phyloP scores from a whole-genome alignment of 2,888 invertebrate species.

The Galerucella pusilla region DNA sequence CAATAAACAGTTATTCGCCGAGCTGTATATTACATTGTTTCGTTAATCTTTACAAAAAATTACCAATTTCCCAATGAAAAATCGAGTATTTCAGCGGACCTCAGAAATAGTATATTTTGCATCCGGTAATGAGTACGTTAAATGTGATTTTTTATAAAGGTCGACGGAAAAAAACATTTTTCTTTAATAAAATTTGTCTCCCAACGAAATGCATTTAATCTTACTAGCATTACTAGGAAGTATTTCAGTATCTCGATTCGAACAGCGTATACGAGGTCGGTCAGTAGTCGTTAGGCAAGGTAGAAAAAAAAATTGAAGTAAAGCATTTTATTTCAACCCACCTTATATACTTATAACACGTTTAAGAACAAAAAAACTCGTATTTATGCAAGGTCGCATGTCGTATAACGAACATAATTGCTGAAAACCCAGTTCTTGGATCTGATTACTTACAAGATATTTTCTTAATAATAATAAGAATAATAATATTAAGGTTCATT shows the following conservation, averaged over 20 bases:
- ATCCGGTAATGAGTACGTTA: too few relatives aligned
- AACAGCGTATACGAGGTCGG: background rate
- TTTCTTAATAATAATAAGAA: too few relatives aligned
- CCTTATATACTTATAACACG: background rate
- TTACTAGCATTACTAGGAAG: background rate
- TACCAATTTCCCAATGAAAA: too few relatives aligned
- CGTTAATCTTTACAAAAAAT: too few relatives aligned
- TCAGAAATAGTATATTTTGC: too few relatives aligned
- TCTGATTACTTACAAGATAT: background rate
- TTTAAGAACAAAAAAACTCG: background rate
- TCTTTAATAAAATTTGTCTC: background rate
- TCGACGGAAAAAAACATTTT: too few relatives aligned
- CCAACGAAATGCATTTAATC: background rate
- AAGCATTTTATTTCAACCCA: background rate
- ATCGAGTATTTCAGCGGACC: too few relatives aligned
- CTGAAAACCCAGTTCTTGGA: background rate
- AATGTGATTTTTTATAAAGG: too few relatives aligned
- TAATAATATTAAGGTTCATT: too few relatives aligned
- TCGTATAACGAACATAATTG: background rate
- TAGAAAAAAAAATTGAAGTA: background rate
- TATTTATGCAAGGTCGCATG: background rate
- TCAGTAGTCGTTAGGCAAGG: background rate
- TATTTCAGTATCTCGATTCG: background rate
- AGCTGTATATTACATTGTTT: too few relatives aligned
- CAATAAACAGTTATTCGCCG: too few relatives aligned